Evolutionary conservation across 2,113 vertebrate genomes (phyloP), one percentile per base, ranked within the genome.

Genomic region (Gnathonemus longibarbis): DNA sequence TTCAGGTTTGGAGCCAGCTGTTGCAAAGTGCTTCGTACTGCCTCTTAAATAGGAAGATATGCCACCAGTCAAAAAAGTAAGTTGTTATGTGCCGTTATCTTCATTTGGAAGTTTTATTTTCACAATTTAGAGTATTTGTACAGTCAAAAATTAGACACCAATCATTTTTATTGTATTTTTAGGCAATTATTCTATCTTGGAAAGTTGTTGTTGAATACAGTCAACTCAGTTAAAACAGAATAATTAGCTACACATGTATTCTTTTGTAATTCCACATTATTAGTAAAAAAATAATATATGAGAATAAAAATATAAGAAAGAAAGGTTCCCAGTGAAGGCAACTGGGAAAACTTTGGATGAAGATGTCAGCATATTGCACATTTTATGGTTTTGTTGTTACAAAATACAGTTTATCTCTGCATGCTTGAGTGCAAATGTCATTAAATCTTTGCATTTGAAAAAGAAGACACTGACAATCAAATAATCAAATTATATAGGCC

Each of bases 11-110:
- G 74, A 39, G 13, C 35, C 35, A 56, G 77, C 89, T 90, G 50
- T 70, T 86, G 46, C n/a, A 50, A 52, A 39, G 66, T 35, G 62
- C 46, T 31, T 49, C 1, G 5, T 74, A 11, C n/a, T 77, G 9
- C 66, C 66, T 89, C 88, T 50, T 48, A 89, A 89, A 50, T 19
- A 24, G 39, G 88, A 27, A 50, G 66, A 89, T 50, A 89, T 89
- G 88, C 46, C 88, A 80, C 88, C 88, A 50, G 88, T 52, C 27
- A 89, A 89, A 80, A 89, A 89, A 66, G 88, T 77, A 89, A 77
- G 56, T 70, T 39, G 3, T 89, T 50, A 49, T 74, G 17, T 19
- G 27, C 3, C 31, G 50, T 50, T 89, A 6, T 48, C 62, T 50
- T 74, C 24, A 49, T 77, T 77, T 19, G 4, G 15, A 19, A 17